Percentiles rank a stretch among this genome's conserved stretches.
Conservation (phyloP, 2,797 vertebrate genomes). For the Phalloptychus januarius region DNA sequence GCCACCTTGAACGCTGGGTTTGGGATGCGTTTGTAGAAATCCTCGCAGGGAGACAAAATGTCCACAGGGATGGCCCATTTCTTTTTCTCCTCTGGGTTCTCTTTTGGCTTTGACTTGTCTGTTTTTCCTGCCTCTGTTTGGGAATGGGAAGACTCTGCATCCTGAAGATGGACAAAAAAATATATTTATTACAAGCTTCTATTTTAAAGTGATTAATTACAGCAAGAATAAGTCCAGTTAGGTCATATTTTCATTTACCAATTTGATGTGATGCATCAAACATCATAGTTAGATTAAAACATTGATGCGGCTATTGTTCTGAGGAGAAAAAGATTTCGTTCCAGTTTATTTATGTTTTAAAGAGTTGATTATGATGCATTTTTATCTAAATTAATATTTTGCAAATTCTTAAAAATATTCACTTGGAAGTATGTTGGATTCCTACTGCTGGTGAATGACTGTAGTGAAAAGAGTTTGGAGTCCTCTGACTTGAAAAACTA, state of each 20-base stretch:
- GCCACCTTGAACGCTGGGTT: conserved; percentile 83
- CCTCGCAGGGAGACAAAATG: conserved; percentile 84
- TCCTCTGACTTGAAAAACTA: no score
- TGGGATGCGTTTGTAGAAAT: conserved; percentile 91
- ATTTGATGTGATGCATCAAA: neutral
- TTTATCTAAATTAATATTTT: neutral
- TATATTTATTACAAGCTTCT: neutral
- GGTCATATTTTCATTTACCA: neutral
- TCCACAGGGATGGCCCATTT: conserved; percentile 90
- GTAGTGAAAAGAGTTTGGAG: no score
- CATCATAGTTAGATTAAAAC: neutral
- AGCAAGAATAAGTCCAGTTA: neutral
- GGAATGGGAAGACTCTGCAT: conserved; percentile 46
- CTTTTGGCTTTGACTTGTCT: conserved; percentile 51
- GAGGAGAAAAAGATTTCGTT: neutral
- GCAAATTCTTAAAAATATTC: neutral
- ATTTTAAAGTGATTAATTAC: neutral
- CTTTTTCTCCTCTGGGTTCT: conserved; percentile 73
- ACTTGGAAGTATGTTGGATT: neutral
- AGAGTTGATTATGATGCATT: neutral
- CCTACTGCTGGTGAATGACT: no score
- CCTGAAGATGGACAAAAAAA: conserved; percentile 52
- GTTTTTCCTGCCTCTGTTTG: conserved; percentile 59
- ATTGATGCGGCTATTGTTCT: neutral
- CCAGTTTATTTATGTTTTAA: neutral